These are phyloP conservation scores for Liolophura sinensis DNA, from an alignment of 1,140 invertebrate species.

Conservation along the genomic window DNA sequence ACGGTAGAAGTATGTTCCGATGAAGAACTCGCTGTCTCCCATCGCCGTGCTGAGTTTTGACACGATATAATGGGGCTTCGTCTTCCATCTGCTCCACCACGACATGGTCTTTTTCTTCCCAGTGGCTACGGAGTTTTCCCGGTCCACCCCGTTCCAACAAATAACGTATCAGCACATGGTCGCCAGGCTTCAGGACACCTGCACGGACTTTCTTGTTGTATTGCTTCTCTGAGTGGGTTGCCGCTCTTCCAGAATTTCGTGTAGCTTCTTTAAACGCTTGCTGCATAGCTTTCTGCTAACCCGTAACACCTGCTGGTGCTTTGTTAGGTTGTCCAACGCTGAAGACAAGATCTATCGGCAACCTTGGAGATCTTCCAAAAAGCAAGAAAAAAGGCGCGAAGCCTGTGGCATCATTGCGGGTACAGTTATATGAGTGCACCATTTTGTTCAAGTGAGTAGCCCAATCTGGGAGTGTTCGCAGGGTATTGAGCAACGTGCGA, in stretches of 20 bases:
- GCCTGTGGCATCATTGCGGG: too few species aligned
- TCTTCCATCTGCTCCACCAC: conserved; percentile 9
- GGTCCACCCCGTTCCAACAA: conserved; percentile 22
- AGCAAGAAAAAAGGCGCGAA: too few species aligned
- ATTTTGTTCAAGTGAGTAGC: too few species aligned
- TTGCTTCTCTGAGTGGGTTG: neutral
- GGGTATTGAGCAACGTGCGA: too few species aligned
- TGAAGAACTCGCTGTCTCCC: conserved; percentile 12
- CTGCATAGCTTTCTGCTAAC: too few species aligned
- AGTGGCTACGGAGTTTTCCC: conserved; percentile 23
- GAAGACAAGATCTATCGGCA: too few species aligned
- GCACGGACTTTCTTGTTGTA: neutral
- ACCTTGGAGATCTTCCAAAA: too few species aligned
- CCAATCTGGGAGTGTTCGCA: too few species aligned
- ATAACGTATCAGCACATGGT: conserved; percentile 26
- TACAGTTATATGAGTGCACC: too few species aligned
- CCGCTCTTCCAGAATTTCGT: neutral
- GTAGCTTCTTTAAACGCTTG: too few species aligned
- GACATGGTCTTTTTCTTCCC: conserved; percentile 18
- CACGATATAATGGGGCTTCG: conserved; percentile 24
- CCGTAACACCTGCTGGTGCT: too few species aligned
- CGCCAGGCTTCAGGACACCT: conserved; percentile 16
- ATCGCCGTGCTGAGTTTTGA: conserved; percentile 8
- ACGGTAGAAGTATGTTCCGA: conserved; percentile 18
- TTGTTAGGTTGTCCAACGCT: too few species aligned